Conservation (phyloP, 2,113 vertebrate genomes). For the Mus pahari region DNA sequence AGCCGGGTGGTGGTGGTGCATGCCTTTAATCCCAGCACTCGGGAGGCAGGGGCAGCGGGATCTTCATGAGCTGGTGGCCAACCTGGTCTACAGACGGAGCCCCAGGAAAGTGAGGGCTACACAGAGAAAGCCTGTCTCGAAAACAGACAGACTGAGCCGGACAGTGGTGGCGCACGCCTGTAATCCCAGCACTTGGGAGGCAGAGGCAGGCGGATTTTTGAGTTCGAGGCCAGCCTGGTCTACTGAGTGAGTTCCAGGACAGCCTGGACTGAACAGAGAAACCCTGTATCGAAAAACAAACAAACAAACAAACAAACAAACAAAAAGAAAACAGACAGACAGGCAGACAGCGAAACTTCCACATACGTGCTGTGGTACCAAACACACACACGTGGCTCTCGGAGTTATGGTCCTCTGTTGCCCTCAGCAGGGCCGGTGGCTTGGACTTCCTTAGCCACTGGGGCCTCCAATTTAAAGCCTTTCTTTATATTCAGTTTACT, state of each 20-base stretch:
- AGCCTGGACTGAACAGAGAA: too few species aligned
- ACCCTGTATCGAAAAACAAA: not conserved
- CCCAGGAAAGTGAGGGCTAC: not conserved
- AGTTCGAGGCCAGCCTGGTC: too few species aligned
- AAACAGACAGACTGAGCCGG: too few species aligned
- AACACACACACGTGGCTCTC: too few species aligned
- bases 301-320: too few species aligned
- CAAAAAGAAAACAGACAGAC: not conserved
- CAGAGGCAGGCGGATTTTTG: too few species aligned
- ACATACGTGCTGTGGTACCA: not conserved
- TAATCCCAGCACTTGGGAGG: too few species aligned
- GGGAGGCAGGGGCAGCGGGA: not conserved
- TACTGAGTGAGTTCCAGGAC: too few species aligned
- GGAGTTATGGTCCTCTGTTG: not conserved
- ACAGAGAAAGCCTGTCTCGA: not conserved
- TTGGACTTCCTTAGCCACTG: too few species aligned
- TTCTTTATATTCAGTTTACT: not conserved
- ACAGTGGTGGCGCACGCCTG: too few species aligned
- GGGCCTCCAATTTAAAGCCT: constrained; percentile 1
- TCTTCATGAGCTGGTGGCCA: not conserved
- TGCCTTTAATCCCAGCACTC: not conserved
- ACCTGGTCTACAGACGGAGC: not conserved
- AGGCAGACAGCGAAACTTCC: not conserved
- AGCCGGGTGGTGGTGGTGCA: not conserved
- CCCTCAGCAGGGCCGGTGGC: not conserved